Conservation (phyloP, 2,113 vertebrate genomes). For the Hypomesus transpacificus region DNA sequence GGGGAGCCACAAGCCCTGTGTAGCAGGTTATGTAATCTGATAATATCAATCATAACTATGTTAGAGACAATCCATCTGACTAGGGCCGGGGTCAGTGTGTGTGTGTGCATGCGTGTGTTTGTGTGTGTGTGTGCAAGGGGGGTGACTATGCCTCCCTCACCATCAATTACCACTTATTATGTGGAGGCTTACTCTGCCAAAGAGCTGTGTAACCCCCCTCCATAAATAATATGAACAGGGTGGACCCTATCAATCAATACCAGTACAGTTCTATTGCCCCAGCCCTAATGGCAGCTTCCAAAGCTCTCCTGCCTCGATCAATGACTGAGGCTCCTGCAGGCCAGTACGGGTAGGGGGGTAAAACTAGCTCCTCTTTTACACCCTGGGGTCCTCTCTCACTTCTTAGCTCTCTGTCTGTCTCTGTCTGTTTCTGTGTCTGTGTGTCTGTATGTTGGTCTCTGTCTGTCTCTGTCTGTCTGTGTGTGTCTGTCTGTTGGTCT, state of each 20-base stretch:
- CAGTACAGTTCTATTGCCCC: slow-evolving; percentile 83
- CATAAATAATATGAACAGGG: slow-evolving; percentile 94
- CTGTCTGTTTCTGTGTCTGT: slow-evolving; percentile 14
- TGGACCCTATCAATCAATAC: slow-evolving; percentile 84
- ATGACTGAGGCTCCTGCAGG: slow-evolving; percentile 71
- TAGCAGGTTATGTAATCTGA: slow-evolving; percentile 88
- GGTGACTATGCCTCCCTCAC: slow-evolving; percentile 78
- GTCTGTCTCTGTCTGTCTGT: slow-evolving; percentile 5
- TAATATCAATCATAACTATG: slow-evolving; percentile 93
- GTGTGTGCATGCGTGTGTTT: slow-evolving; percentile 45
- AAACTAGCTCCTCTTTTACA: slow-evolving; percentile 60
- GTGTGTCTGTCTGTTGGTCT: slow-evolving; percentile 19
- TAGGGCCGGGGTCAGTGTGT: slow-evolving; percentile 82
- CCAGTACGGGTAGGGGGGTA: slow-evolving; percentile 57
- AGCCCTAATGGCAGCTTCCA: slow-evolving; percentile 75
- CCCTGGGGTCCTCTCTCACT: slow-evolving; percentile 58
- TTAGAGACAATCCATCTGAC: slow-evolving; percentile 90
- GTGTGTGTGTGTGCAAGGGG: slow-evolving; percentile 62
- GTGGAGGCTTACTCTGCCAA: slow-evolving; percentile 73
- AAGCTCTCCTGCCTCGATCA: slow-evolving; percentile 76
- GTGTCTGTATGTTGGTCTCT: slow-evolving; percentile 16
- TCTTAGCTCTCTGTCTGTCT: slow-evolving; percentile 47
- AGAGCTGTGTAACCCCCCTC: slow-evolving; percentile 75
- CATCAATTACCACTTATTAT: slow-evolving; percentile 98
- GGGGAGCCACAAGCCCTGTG: slow-evolving; percentile 73